Evolutionary conservation across 37 sponge, comb jelly and placozoan genomes (phyloP).

Genomic region (Hexactinellida sp.): DNA sequence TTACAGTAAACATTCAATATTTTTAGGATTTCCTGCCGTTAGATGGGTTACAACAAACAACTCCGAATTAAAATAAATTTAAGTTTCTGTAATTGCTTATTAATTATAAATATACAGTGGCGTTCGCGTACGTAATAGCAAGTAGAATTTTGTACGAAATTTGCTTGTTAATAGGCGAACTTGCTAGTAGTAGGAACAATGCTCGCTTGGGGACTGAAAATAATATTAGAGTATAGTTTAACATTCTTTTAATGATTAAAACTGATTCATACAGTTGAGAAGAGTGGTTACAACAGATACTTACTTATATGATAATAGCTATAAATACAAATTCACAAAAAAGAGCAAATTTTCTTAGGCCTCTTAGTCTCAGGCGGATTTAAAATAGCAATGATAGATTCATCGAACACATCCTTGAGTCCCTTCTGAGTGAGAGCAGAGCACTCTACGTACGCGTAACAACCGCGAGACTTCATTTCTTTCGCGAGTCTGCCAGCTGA

Average conservation of each 20-base stretch:
- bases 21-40: too few relatives aligned
- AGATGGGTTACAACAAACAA: too few relatives aligned
- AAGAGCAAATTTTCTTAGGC: background rate
- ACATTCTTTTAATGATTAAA: background rate
- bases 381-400: conserved; percentile 14
- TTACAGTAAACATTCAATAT: too few relatives aligned
- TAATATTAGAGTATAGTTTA: too few relatives aligned
- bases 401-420: background rate
- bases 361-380: background rate
- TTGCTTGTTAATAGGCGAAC: too few relatives aligned
- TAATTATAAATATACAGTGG: too few relatives aligned
- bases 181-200: too few relatives aligned
- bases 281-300: background rate
- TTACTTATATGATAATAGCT: background rate
- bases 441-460: conserved; percentile 1
- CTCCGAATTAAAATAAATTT: too few relatives aligned
- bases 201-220: too few relatives aligned
- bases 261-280: background rate
- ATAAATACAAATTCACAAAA: background rate
- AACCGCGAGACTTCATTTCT: conserved; percentile 9
- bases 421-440: conserved; percentile 16
- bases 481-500: background rate
- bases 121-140: too few relatives aligned
- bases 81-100: too few relatives aligned
- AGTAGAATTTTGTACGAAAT: too few relatives aligned